A percentile compares a stretch with the other conserved stretches of the same genome.
phyloP scores from a whole-genome alignment of 2,113 vertebrate genomes.

The Sinocyclocheilus maitianheensis region DNA sequence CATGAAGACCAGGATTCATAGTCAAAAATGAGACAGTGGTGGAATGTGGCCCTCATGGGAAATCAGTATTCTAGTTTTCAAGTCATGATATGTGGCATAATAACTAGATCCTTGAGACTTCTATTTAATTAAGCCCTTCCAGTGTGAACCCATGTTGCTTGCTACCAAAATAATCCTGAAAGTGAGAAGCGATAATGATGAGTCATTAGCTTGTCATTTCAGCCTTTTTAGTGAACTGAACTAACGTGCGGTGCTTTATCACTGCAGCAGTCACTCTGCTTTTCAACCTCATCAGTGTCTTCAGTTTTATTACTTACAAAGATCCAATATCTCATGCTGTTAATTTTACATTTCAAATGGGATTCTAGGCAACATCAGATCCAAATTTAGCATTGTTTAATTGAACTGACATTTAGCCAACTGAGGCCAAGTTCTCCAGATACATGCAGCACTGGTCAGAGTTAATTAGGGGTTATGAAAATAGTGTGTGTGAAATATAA shows the following conservation, averaged over 20 bases:
- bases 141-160: background rate
- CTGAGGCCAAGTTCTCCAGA: background rate
- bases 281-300: background rate
- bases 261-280: background rate
- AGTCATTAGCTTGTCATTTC: background rate
- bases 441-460: background rate
- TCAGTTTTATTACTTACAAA: background rate
- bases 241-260: background rate
- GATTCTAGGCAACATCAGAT: slow-evolving; percentile 1
- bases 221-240: slow-evolving; percentile 1
- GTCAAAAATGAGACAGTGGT: background rate
- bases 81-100: slow-evolving; percentile 10
- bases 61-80: background rate
- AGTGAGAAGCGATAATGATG: background rate
- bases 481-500: slow-evolving; percentile 19
- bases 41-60: background rate
- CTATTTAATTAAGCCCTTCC: slow-evolving; percentile 11
- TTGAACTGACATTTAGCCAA: slow-evolving; percentile 14
- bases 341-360: slow-evolving; percentile 1
- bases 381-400: slow-evolving; percentile 5
- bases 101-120: background rate
- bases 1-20: background rate
- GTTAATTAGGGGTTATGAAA: slow-evolving; percentile 29
- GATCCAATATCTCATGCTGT: background rate
- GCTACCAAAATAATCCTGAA: slow-evolving; percentile 13